phyloP scores from a whole-genome alignment of 2,888 invertebrate species.

The Orgyia antiqua region DNA sequence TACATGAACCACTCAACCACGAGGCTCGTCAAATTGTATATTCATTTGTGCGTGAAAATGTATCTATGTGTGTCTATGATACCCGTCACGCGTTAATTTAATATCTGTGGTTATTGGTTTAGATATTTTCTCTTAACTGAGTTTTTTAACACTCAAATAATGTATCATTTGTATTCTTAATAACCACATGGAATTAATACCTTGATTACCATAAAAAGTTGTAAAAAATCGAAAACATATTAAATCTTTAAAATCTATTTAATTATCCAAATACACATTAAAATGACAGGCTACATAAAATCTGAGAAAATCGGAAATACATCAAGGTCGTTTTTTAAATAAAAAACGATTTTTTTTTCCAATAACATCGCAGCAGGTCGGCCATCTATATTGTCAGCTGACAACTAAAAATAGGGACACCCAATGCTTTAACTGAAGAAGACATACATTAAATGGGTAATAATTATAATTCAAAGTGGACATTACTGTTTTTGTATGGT shows the following conservation, averaged over 20 bases:
- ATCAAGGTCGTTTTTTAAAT: conserved; percentile 21
- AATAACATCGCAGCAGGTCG: conserved; percentile 58
- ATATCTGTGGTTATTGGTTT: too few species aligned
- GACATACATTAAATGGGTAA: conserved; percentile 69
- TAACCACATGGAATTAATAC: too few species aligned
- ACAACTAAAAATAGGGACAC: conserved; percentile 69
- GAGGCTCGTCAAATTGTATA: too few species aligned
- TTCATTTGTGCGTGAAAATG: too few species aligned
- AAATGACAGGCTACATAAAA: conserved; percentile 9
- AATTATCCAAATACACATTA: background rate
- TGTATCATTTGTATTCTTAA: too few species aligned
- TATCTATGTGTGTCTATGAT: too few species aligned
- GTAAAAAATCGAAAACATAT: too few species aligned
- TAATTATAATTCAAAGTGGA: conserved; percentile 75
- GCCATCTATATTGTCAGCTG: conserved; percentile 44
- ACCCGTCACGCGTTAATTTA: too few species aligned
- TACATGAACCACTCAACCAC: too few species aligned
- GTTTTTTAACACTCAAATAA: too few species aligned
- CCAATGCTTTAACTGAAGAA: conserved; percentile 68
- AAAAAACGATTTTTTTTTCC: conserved; percentile 40
- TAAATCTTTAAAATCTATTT: background rate
- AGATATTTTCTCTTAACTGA: too few species aligned
- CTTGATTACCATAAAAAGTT: too few species aligned
- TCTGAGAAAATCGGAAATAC: conserved; percentile 26
- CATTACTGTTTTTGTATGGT: conserved; percentile 42